Evolutionary conservation across 2,797 vertebrate species (phyloP).

Genomic region (Argyrosomus regius): DNA sequence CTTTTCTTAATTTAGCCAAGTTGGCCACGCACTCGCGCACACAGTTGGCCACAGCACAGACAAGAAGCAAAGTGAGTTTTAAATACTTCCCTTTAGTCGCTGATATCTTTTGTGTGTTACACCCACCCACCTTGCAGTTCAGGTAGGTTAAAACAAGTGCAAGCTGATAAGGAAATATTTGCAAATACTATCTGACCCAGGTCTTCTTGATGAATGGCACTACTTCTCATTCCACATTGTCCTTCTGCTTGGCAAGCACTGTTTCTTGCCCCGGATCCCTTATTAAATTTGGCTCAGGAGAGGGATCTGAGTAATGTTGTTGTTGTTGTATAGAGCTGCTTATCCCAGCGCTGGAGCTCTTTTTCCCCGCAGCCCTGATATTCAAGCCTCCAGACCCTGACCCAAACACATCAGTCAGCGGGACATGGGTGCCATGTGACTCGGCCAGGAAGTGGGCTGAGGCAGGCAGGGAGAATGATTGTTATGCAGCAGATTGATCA

Average conservation of each 20-base stretch:
- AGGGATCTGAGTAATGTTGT: constrained; percentile 75
- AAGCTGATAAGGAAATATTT: constrained; percentile 58
- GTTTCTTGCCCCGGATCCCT: constrained; percentile 52
- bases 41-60: constrained; percentile 21
- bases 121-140: constrained; percentile 48
- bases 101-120: constrained; percentile 1
- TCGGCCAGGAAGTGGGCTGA: constrained; percentile 74
- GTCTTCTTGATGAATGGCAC: constrained; percentile 63
- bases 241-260: constrained; percentile 31
- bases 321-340: constrained; percentile 63
- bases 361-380: constrained; percentile 66
- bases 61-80: constrained; percentile 38
- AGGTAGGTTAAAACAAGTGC: constrained; percentile 56
- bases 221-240: constrained; percentile 54
- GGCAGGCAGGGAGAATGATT: constrained; percentile 59
- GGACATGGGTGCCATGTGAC: constrained; percentile 66
- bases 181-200: constrained; percentile 49
- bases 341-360: constrained; percentile 54
- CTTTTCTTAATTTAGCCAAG: constrained; percentile 16
- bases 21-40: constrained; percentile 14
- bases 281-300: constrained; percentile 71
- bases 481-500: constrained; percentile 79
- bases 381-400: constrained; percentile 71
- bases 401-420: constrained; percentile 80
- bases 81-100: constrained; percentile 31